A percentile compares a stretch with the other conserved stretches of the same genome.
Evolutionary conservation across 2,113 vertebrate species (phyloP).

Genomic region (human): GRCh38 chr5:159286501-159287000

Average conservation of each 20-base stretch:
- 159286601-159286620: slow-evolving; percentile 70
- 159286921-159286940: background rate
- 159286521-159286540: background rate
- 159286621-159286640: slow-evolving; percentile 40
- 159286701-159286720: background rate
- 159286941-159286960: background rate
- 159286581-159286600: background rate
- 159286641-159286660: background rate
- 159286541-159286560: background rate
- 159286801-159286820: background rate
- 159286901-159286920: background rate
- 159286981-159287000: background rate
- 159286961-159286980: background rate
- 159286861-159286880: background rate
- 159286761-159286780: background rate
- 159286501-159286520: background rate
- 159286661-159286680: background rate
- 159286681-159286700: background rate
- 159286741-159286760: background rate
- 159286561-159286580: background rate
- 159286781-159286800: background rate
- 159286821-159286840: background rate
- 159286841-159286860: background rate
- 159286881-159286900: background rate
- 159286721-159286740: background rate